Percentiles rank a stretch among this genome's conserved stretches.
These are phyloP conservation scores for Parotocinclus haroldoi DNA, from an alignment of 2,797 vertebrate species.

Conservation along the genomic window DNA sequence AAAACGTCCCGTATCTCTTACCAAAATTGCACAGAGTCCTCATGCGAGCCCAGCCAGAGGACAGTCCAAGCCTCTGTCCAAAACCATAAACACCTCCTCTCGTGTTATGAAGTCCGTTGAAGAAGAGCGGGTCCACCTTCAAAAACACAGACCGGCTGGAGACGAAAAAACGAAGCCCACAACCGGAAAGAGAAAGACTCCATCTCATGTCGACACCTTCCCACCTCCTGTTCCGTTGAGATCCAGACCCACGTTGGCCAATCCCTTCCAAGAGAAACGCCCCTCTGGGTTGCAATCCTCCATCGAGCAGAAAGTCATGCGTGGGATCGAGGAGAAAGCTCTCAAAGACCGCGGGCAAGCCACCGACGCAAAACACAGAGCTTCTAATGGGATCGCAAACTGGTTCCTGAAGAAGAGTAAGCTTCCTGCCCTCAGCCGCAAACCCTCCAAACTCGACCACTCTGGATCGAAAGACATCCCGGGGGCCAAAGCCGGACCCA, in stretches of 20 bases:
- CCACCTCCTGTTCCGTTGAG: constrained; percentile 66
- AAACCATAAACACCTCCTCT: constrained; percentile 63
- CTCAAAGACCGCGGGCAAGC: constrained; percentile 76
- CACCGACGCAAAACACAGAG: constrained; percentile 80
- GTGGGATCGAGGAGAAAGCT: constrained; percentile 92
- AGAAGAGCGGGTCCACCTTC: constrained; percentile 63
- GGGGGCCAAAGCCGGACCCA: constrained; percentile 67
- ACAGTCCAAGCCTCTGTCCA: constrained; percentile 84
- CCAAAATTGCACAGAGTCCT: constrained; percentile 65
- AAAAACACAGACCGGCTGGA: constrained; percentile 73
- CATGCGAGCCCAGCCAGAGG: constrained; percentile 83
- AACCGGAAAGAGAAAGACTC: constrained; percentile 69
- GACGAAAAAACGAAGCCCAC: constrained; percentile 71
- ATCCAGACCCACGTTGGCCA: constrained; percentile 53
- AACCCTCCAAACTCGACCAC: constrained; percentile 70
- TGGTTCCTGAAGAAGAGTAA: constrained; percentile 96
- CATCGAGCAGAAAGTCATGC: constrained; percentile 98
- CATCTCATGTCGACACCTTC: constrained; percentile 67
- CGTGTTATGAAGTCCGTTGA: constrained; percentile 60
- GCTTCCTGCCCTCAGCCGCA: constrained; percentile 85
- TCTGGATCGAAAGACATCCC: constrained; percentile 80
- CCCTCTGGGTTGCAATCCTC: constrained; percentile 70
- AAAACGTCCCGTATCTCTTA: constrained; percentile 68
- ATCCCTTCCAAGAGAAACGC: constrained; percentile 58
- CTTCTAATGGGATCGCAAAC: constrained; percentile 85